Evolutionary conservation across 2,797 vertebrate genomes (phyloP).

Genomic region (Coregonus sp.): DNA sequence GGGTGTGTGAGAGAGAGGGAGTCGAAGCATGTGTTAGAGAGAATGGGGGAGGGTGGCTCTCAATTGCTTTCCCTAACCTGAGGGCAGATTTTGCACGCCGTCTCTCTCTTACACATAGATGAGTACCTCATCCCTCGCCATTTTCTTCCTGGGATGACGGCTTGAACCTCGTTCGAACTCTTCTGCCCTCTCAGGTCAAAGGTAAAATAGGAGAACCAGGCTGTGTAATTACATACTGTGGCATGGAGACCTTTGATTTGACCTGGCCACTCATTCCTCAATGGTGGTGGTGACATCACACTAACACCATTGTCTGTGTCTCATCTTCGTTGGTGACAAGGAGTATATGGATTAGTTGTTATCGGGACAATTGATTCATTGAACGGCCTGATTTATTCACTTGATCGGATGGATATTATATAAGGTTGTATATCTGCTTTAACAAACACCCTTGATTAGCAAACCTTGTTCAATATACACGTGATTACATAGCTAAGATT

Average conservation of each 20-base stretch:
- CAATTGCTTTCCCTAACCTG: conserved; percentile 55
- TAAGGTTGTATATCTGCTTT: conserved; percentile 6
- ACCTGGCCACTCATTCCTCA: conserved; percentile 37
- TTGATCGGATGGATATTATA: conserved; percentile 16
- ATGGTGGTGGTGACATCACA: conserved; percentile 22
- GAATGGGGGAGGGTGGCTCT: conserved; percentile 42
- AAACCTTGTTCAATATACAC: too few species aligned
- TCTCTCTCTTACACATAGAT: conserved; percentile 43
- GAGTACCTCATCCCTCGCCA: conserved; percentile 35
- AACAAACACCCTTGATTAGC: conserved; percentile 1
- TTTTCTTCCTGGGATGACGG: conserved; percentile 56
- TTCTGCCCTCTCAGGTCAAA: conserved; percentile 48
- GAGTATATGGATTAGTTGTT: conserved; percentile 37
- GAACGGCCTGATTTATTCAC: conserved; percentile 32
- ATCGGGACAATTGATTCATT: conserved; percentile 18
- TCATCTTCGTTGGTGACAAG: conserved; percentile 42
- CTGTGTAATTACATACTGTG: conserved; percentile 65
- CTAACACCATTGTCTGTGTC: conserved; percentile 42
- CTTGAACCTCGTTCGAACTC: conserved; percentile 64
- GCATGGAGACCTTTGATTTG: conserved; percentile 69
- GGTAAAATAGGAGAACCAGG: conserved; percentile 49
- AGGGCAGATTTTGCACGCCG: conserved; percentile 44
- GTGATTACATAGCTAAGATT: too few species aligned
- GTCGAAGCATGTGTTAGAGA: neutral
- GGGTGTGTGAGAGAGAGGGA: conserved; percentile 48